Base-by-base conservation (phyloP, 2,113 vertebrate species). In the Hiodon alosoides region DNA sequence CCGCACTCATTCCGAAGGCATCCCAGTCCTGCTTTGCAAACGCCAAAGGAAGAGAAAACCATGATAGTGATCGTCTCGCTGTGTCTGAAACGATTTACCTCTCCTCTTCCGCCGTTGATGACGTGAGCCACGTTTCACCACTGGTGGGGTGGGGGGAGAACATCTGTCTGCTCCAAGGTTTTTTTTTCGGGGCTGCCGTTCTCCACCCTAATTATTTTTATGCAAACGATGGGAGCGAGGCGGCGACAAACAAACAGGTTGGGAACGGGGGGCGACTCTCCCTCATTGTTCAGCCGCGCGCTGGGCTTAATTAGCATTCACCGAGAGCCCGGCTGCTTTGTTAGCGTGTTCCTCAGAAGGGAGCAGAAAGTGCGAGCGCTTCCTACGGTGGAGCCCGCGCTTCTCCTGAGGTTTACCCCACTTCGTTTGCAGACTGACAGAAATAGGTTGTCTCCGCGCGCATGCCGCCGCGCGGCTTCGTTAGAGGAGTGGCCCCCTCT, bases 401-500 rank as follows among this genome's bases (percentile, higher is more conserved):
- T 85, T 77, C 85, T 90, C 88, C 79, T 76, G 88, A 88, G 89
- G 82, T 87, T 90, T 85, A 89, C 77, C 88, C 85, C 86, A 90
- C 88, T 90, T 91, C 89, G 87, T 88, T 86, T 83, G 84, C 84
- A 86, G 86, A 90, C 87, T 91, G 90, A 91, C 89, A 91, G 87
- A 90, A 91, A 89, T 91, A 88, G 90, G 89, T 89, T 91, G 88
- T 89, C 85, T 90, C 83, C 3, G 7, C 64, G 55, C 57, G 10
- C 72, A 17, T 31, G 31, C 31, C 47, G 3, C 76, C 59, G 80
- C 83, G 83, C 82, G 67, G 71, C 85, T 90, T 89, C 87, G 85
- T 87, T 89, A 89, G 84, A 88, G 81, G 82, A 86, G 81, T 86
- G 87, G 83, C 86, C 87, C 31, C 67, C 81, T 79, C 86, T 87